A percentile compares a stretch with the other conserved stretches of the same genome.
phyloP scores from a whole-genome alignment of 2,797 vertebrate species.

The Melanogrammus aeglefinus region DNA sequence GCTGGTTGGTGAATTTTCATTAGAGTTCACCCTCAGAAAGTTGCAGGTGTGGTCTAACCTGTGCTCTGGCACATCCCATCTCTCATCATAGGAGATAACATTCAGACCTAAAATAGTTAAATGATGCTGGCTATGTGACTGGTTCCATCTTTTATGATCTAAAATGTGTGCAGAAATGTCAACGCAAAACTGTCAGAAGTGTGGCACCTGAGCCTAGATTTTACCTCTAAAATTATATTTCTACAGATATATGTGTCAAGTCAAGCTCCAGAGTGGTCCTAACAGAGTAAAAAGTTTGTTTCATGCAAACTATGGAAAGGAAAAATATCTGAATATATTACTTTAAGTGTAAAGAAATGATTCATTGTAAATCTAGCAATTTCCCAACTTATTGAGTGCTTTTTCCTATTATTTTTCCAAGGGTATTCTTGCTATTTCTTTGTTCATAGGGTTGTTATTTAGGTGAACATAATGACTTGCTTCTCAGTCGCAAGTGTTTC shows the following conservation, averaged over 20 bases:
- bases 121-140: not conserved
- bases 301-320: not conserved
- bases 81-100: not conserved
- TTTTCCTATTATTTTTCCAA: not conserved
- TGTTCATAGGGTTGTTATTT: not conserved
- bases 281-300: not conserved
- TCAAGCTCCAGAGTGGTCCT: not conserved
- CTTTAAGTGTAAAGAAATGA: not conserved
- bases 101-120: not conserved
- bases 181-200: not conserved
- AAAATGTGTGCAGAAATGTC: not conserved
- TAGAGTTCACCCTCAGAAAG: not conserved
- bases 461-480: not conserved
- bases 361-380: too few species aligned
- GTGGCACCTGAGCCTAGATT: slow-evolving; percentile 1
- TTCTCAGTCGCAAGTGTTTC: not conserved
- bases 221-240: not conserved
- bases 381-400: too few species aligned
- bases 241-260: not conserved
- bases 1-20: not conserved
- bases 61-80: not conserved
- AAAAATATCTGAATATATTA: not conserved
- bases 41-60: not conserved
- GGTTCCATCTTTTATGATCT: not conserved
- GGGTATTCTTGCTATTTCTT: not conserved